A percentile compares a stretch with the other conserved stretches of the same genome.
phyloP scores from a whole-genome alignment of 2,797 vertebrate species.

The Brotula barbata region DNA sequence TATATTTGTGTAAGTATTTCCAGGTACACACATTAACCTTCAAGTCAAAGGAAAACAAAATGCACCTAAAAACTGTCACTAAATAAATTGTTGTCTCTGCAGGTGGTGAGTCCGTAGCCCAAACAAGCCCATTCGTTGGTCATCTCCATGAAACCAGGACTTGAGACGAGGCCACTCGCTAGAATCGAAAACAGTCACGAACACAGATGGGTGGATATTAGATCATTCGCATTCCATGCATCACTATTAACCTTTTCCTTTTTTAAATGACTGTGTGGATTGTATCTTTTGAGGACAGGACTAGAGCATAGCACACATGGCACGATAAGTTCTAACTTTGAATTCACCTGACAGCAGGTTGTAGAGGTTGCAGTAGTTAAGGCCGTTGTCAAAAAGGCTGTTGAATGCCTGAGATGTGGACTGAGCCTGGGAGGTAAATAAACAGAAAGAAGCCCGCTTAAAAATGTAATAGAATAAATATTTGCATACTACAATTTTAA shows the following conservation, averaged over 20 bases:
- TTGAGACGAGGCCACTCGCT: constrained; percentile 38
- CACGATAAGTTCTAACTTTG: neutral
- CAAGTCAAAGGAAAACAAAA: neutral
- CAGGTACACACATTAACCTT: no score
- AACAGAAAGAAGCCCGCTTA: neutral
- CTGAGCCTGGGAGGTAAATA: constrained; percentile 20
- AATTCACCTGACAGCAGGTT: constrained; percentile 52
- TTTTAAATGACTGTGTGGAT: no score
- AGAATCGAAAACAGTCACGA: neutral
- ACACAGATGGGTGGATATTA: neutral
- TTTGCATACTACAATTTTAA: no score
- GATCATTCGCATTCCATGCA: neutral
- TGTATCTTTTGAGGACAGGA: no score
- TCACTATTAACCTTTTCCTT: no score
- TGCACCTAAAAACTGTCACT: neutral
- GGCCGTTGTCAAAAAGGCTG: constrained; percentile 41
- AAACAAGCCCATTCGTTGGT: constrained; percentile 48
- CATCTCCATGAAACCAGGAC: constrained; percentile 40
- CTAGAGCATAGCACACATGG: no score
- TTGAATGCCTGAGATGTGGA: constrained; percentile 50
- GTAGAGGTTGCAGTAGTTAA: constrained; percentile 64
- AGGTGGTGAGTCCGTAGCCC: constrained; percentile 18
- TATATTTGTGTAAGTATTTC: no score
- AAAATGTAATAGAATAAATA: no score
- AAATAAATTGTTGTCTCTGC: constrained; percentile 1